Evolutionary conservation across 2,797 vertebrate species (phyloP).

Genomic region (Monodelphis domestica): DNA sequence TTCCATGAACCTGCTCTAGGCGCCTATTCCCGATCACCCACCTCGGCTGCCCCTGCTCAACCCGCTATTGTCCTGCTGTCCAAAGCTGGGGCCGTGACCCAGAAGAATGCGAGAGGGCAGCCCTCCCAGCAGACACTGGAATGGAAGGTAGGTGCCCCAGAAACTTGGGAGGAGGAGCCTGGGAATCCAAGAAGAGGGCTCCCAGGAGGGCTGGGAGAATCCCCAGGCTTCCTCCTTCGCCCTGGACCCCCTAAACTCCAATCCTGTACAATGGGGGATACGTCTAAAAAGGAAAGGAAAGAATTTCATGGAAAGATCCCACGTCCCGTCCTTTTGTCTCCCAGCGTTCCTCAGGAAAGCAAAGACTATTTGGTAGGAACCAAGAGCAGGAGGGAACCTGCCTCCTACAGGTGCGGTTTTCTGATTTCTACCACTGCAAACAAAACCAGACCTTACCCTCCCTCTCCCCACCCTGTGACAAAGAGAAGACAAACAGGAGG

Average conservation of each 20-base stretch:
- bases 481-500: neutral
- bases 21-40: neutral
- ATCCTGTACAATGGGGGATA: neutral
- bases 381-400: neutral
- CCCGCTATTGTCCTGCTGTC: slow-evolving; percentile 75
- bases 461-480: neutral
- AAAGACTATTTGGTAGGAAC: neutral
- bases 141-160: slow-evolving; percentile 52
- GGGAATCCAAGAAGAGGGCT: neutral
- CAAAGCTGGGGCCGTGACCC: slow-evolving; percentile 83
- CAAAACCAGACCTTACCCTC: slow-evolving; percentile 39
- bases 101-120: slow-evolving; percentile 67
- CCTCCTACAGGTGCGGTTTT: neutral
- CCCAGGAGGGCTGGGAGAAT: neutral
- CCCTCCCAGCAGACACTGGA: slow-evolving; percentile 60
- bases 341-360: neutral
- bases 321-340: slow-evolving; percentile 7
- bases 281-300: neutral
- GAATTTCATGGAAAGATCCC: neutral
- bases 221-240: neutral
- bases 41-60: neutral
- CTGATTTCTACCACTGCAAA: slow-evolving; percentile 28
- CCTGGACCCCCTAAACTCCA: neutral
- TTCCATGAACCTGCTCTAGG: slow-evolving; percentile 38
- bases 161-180: neutral